Conservation (phyloP, 2,113 vertebrate genomes). For the Campylorhamphus procurvoides region DNA sequence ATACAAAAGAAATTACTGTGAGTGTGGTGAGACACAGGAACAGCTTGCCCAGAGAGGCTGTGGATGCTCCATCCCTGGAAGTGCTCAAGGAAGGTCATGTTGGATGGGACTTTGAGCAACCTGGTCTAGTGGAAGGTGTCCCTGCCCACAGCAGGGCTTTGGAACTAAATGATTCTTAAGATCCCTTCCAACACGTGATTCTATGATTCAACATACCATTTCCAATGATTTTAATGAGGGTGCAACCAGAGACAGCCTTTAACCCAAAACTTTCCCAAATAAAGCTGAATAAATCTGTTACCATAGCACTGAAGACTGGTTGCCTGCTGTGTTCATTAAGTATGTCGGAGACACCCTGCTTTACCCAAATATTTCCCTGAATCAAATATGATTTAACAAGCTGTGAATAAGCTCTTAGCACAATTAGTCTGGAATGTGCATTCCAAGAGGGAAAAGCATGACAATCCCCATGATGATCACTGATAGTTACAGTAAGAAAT, state of each 20-base stretch:
- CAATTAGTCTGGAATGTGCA: conserved; percentile 34
- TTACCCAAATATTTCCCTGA: conserved; percentile 16
- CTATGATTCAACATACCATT: background rate
- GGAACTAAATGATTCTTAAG: background rate
- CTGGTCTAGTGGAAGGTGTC: background rate
- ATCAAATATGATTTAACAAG: conserved; percentile 8
- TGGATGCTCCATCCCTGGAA: background rate
- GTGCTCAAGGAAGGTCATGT: background rate
- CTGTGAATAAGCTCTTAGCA: conserved; percentile 43
- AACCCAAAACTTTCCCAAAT: background rate
- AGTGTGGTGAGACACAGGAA: background rate
- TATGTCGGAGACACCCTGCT: background rate
- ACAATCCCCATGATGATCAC: conserved; percentile 31
- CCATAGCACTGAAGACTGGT: background rate
- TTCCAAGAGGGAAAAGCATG: conserved; percentile 40
- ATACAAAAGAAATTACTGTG: background rate
- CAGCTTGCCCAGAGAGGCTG: background rate
- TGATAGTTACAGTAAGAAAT: conserved; percentile 33
- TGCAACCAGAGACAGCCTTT: background rate
- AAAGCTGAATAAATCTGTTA: background rate
- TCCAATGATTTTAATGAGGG: background rate
- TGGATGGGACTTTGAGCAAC: background rate
- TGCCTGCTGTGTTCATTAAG: background rate
- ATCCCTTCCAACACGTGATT: background rate
- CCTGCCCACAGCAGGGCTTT: accelerated